Evolutionary conservation across 2,888 invertebrate species (phyloP).

Genomic region (Marasmarcha lunaedactyla): DNA sequence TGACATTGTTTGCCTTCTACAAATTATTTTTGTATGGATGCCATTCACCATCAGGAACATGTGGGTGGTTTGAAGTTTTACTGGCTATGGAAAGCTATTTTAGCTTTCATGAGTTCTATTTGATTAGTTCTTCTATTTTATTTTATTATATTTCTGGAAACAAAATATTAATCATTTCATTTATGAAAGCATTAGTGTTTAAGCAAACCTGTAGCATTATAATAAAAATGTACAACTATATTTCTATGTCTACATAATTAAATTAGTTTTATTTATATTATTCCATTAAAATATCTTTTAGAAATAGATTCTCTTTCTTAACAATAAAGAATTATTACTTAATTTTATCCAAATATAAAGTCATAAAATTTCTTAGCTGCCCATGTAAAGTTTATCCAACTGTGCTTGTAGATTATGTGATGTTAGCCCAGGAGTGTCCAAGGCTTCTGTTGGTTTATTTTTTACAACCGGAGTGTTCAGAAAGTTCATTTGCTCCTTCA

Average conservation of each 20-base stretch:
- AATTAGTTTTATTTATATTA: neutral
- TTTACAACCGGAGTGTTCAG: conserved; percentile 42
- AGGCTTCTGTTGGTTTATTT: conserved; percentile 15
- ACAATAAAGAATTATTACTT: neutral
- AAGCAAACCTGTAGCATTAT: neutral
- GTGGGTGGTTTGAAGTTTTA: no score
- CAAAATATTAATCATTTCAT: no score
- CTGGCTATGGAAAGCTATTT: no score
- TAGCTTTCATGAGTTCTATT: no score
- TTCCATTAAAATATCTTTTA: neutral
- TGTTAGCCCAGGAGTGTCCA: conserved; percentile 43
- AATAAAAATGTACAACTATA: conserved; percentile 5
- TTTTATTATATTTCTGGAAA: no score
- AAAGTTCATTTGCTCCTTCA: conserved; percentile 50
- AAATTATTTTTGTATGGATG: no score
- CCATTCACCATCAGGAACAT: no score
- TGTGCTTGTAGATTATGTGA: conserved; percentile 51
- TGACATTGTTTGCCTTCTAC: no score
- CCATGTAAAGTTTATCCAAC: conserved; percentile 37
- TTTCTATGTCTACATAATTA: conserved; percentile 1
- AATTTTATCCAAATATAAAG: neutral
- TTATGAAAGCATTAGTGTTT: no score
- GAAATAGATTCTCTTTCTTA: neutral
- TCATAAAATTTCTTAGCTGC: neutral
- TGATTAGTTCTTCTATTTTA: no score